Percentiles rank a stretch among this genome's conserved stretches.
phyloP scores from a whole-genome alignment of 2,888 invertebrate genomes.

The Oxystoma pomonae region DNA sequence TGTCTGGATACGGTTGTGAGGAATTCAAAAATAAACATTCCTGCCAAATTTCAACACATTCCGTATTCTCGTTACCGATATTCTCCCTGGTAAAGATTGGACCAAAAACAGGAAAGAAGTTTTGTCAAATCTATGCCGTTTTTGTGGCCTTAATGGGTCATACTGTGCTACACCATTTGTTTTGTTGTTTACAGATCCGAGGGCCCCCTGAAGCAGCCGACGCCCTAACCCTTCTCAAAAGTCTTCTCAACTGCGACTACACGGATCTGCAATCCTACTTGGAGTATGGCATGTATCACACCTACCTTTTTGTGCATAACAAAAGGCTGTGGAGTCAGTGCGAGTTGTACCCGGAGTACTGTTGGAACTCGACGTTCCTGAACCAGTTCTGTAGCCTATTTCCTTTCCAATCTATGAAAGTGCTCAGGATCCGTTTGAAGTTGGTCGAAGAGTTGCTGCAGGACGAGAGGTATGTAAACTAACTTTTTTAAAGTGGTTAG shows the following conservation, averaged over 20 bases:
- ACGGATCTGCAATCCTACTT: slow-evolving; percentile 70
- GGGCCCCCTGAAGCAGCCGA: slow-evolving; percentile 65
- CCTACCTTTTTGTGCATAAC: slow-evolving; percentile 55
- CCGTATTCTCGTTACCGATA: too few relatives aligned
- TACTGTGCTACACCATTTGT: too few relatives aligned
- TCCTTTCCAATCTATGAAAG: slow-evolving; percentile 86
- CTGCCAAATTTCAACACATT: too few relatives aligned
- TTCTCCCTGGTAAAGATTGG: too few relatives aligned
- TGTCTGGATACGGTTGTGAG: too few relatives aligned
- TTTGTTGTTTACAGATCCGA: too few relatives aligned
- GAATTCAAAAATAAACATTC: too few relatives aligned
- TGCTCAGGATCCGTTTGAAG: slow-evolving; percentile 71
- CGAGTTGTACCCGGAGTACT: slow-evolving; percentile 59
- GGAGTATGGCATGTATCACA: slow-evolving; percentile 70
- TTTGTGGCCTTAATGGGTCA: too few relatives aligned
- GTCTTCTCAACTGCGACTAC: slow-evolving; percentile 74
- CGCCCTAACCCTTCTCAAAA: slow-evolving; percentile 65
- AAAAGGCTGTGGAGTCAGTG: slow-evolving; percentile 80
- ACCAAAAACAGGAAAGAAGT: too few relatives aligned
- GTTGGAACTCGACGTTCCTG: slow-evolving; percentile 68
- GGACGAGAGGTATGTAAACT: slow-evolving; percentile 61
- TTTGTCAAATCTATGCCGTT: too few relatives aligned
- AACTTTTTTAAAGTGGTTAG: too few relatives aligned
- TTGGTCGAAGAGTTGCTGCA: slow-evolving; percentile 67
- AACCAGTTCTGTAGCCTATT: slow-evolving; percentile 76